Conservation (phyloP, 2,888 invertebrate species). For the Dromius quadrimaculatus region DNA sequence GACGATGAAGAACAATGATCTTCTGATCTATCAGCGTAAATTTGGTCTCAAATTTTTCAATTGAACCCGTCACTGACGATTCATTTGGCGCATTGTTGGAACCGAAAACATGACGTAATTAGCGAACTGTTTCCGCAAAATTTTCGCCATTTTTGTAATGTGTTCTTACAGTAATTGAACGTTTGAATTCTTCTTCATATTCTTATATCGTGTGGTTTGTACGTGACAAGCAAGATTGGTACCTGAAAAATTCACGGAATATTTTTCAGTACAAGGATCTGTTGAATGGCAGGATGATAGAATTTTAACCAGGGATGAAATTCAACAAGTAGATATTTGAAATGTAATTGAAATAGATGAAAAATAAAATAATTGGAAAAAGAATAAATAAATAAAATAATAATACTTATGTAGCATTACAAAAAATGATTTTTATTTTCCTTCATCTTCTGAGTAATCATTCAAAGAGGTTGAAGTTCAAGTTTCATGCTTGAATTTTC, state of each 20-base stretch:
- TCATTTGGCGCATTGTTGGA: constrained; percentile 5
- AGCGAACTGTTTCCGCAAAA: too few relatives aligned
- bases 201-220: too few relatives aligned
- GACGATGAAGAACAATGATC: constrained; percentile 18
- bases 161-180: too few relatives aligned
- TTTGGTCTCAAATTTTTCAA: constrained; percentile 39
- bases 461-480: neutral
- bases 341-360: neutral
- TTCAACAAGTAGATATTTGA: neutral
- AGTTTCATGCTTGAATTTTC: neutral
- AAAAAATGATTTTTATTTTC: neutral
- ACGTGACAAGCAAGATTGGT: neutral
- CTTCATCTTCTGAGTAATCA: neutral
- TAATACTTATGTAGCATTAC: neutral
- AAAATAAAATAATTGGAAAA: neutral
- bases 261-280: neutral
- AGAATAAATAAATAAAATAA: neutral
- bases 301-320: neutral
- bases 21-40: constrained; percentile 34
- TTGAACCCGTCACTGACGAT: neutral
- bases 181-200: too few relatives aligned
- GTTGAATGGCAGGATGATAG: neutral
- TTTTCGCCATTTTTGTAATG: too few relatives aligned
- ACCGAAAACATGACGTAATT: too few relatives aligned
- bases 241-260: neutral